Conservation (phyloP, 2,888 invertebrate species). For the Caradrina kadenii region DNA sequence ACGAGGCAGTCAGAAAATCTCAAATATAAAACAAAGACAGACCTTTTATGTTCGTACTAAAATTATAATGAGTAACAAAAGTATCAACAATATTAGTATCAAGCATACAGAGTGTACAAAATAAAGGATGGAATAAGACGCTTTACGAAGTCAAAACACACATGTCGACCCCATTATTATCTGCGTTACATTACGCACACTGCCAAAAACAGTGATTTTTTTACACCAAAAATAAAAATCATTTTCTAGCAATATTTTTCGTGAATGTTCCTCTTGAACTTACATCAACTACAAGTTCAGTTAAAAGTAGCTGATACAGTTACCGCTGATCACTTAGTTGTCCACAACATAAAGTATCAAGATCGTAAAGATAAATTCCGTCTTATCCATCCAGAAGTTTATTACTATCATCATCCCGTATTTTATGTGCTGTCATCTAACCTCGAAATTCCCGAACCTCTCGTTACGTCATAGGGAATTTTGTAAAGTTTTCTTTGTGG, state of each 20-base stretch:
- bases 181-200: too few relatives aligned
- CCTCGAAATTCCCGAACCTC: conserved; percentile 46
- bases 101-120: too few relatives aligned
- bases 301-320: conserved; percentile 39
- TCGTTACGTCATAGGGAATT: conserved; percentile 50
- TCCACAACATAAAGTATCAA: conserved; percentile 37
- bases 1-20: not conserved
- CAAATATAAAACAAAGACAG: not conserved
- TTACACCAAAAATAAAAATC: too few relatives aligned
- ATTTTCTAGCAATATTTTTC: too few relatives aligned
- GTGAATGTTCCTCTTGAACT: too few relatives aligned
- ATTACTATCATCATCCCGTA: conserved; percentile 50
- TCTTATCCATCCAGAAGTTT: conserved; percentile 55
- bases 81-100: too few relatives aligned
- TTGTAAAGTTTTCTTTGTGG: conserved; percentile 60
- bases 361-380: conserved; percentile 57
- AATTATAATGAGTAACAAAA: not conserved
- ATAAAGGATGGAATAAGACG: too few relatives aligned
- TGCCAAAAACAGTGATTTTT: too few relatives aligned
- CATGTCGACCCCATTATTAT: too few relatives aligned
- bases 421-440: conserved; percentile 59
- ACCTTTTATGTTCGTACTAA: not conserved
- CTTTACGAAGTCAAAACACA: too few relatives aligned
- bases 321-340: conserved; percentile 48
- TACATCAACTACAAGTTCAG: not conserved